phyloP scores from a whole-genome alignment of 2,113 vertebrate genomes.

The Tretioscincus oriximinensis region DNA sequence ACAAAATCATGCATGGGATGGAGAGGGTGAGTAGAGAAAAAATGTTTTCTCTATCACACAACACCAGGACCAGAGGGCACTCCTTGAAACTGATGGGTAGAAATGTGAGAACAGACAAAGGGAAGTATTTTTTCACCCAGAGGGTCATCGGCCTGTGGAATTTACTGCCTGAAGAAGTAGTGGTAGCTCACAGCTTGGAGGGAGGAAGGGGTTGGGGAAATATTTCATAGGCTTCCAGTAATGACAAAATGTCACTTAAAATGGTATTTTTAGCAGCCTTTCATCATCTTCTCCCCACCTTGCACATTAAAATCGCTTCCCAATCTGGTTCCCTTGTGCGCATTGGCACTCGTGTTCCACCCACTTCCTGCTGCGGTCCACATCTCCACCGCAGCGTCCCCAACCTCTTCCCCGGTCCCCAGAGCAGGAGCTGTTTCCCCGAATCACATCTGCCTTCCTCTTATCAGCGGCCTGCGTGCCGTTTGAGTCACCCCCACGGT shows the following conservation, averaged over 20 bases:
- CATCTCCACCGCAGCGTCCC: conserved; percentile 64
- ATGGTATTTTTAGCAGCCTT: conserved; percentile 79
- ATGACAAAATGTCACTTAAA: conserved; percentile 80
- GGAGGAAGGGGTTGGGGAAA: too few relatives aligned
- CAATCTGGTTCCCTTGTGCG: conserved; percentile 75
- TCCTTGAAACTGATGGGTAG: too few relatives aligned
- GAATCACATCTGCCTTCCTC: conserved; percentile 60
- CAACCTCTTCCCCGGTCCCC: conserved; percentile 33
- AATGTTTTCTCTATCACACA: too few relatives aligned
- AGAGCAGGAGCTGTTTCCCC: conserved; percentile 64
- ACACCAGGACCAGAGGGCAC: too few relatives aligned
- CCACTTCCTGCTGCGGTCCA: conserved; percentile 77
- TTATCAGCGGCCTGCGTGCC: conserved; percentile 64
- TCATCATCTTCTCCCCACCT: conserved; percentile 69
- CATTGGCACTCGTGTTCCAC: conserved; percentile 70
- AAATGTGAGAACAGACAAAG: too few relatives aligned
- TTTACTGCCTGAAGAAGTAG: too few relatives aligned
- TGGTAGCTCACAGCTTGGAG: too few relatives aligned
- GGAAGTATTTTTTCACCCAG: too few relatives aligned
- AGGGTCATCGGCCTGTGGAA: too few relatives aligned
- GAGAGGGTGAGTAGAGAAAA: too few relatives aligned
- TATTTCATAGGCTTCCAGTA: conserved; percentile 74
- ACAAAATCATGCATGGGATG: too few relatives aligned
- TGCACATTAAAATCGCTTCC: conserved; percentile 79
- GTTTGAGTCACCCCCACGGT: conserved; percentile 53